These are phyloP conservation scores for Gallinago stenura DNA, from an alignment of 2,797 vertebrate species.

Conservation along the genomic window DNA sequence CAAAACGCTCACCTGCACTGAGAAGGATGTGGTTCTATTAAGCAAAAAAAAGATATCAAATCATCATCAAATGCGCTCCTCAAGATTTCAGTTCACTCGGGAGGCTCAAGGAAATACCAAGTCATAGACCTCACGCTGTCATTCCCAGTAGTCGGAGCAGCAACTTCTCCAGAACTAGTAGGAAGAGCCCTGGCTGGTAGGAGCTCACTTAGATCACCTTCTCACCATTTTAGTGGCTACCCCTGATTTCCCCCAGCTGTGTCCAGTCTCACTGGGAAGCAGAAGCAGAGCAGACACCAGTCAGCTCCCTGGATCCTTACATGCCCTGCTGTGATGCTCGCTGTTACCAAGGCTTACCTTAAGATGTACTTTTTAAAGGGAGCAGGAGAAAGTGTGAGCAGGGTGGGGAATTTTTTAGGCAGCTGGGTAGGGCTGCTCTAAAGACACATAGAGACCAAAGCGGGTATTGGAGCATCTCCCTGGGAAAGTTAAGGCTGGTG, in stretches of 20 bases:
- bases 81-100: neutral
- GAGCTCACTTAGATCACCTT: neutral
- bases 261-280: neutral
- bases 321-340: neutral
- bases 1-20: neutral
- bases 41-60: neutral
- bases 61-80: neutral
- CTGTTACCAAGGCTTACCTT: neutral
- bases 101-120: neutral
- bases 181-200: neutral
- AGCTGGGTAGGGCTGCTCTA: neutral
- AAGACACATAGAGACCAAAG: neutral
- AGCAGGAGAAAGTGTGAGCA: neutral
- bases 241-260: neutral
- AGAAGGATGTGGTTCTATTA: neutral
- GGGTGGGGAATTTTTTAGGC: neutral
- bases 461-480: neutral
- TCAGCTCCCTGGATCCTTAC: neutral
- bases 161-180: rapidly evolving
- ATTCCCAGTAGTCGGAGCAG: neutral
- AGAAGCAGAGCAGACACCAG: neutral
- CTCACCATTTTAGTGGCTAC: neutral
- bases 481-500: neutral
- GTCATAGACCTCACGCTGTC: rapidly evolving
- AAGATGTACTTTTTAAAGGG: neutral